Percentiles rank a stretch among this genome's conserved stretches.
These are phyloP conservation scores for Lota lota DNA, from an alignment of 2,113 vertebrate genomes.

Conservation along the genomic window DNA sequence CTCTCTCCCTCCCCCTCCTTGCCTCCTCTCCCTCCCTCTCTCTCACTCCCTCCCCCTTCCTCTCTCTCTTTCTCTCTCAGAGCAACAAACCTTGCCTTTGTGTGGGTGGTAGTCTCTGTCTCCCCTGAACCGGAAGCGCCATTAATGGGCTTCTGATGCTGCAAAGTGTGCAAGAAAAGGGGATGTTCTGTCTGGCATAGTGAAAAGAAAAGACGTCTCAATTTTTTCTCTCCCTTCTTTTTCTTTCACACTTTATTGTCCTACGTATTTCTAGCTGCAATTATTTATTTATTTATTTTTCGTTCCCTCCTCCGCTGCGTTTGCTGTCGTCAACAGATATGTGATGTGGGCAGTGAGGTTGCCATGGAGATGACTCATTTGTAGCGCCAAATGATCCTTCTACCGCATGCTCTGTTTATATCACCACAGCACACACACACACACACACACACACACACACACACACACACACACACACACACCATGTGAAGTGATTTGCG, in stretches of 20 bases:
- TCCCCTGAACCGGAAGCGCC: conserved; percentile 62
- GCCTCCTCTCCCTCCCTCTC: neutral
- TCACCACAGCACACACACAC: neutral
- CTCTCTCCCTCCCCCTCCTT: neutral
- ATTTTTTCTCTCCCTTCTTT: neutral
- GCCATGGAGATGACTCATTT: conserved; percentile 61
- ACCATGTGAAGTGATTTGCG: too few species aligned
- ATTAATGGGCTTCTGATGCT: conserved; percentile 60
- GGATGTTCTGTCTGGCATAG: conserved; percentile 53
- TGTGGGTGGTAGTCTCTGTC: conserved; percentile 40
- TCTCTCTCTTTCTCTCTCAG: conserved; percentile 29
- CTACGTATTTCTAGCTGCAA: too few species aligned
- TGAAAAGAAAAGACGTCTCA: conserved; percentile 32
- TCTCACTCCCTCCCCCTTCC: conserved; percentile 35
- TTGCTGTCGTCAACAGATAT: conserved; percentile 49
- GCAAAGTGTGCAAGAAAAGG: conserved; percentile 36
- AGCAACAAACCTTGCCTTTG: conserved; percentile 57
- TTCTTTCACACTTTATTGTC: conserved; percentile 3
- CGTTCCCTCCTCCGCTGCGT: neutral
- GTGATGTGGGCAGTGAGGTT: conserved; percentile 42
- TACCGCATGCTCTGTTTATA: conserved; percentile 24
- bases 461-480: too few species aligned
- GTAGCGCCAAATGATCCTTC: conserved; percentile 30
- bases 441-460: too few species aligned
- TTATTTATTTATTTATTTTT: neutral